These are phyloP conservation scores for Eriocheir sinensis DNA, from an alignment of 1,140 invertebrate species.

Conservation along the genomic window DNA sequence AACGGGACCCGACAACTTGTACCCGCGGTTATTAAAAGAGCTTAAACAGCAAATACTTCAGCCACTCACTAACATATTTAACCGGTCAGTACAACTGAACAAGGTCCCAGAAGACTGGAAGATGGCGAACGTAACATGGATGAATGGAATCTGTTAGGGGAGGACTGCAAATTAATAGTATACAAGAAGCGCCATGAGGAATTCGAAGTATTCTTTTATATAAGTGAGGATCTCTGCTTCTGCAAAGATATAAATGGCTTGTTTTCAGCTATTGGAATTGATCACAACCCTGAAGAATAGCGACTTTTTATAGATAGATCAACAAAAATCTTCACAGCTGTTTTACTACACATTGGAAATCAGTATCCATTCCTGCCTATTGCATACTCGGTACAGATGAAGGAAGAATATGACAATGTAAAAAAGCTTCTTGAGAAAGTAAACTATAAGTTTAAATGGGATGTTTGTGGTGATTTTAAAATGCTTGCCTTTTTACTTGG, in stretches of 20 bases:
- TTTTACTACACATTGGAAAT: slow-evolving; percentile 48
- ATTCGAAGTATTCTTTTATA: background rate
- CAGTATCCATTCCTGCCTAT: slow-evolving; percentile 27
- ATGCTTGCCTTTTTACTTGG: too few relatives aligned
- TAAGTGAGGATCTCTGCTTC: slow-evolving; percentile 45
- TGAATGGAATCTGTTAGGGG: slow-evolving; percentile 66
- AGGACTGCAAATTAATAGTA: slow-evolving; percentile 45
- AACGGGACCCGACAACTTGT: too few relatives aligned
- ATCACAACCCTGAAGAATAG: slow-evolving; percentile 44
- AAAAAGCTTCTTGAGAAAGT: slow-evolving; percentile 27
- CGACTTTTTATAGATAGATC: slow-evolving; percentile 32
- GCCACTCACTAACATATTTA: too few relatives aligned
- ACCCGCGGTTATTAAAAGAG: too few relatives aligned
- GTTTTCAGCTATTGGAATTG: slow-evolving; percentile 47
- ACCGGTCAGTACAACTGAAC: too few relatives aligned
- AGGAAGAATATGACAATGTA: slow-evolving; percentile 48
- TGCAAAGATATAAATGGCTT: slow-evolving; percentile 37
- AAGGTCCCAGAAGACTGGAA: too few relatives aligned
- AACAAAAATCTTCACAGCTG: slow-evolving; percentile 42
- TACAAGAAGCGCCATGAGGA: slow-evolving; percentile 54
- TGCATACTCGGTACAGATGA: slow-evolving; percentile 43
- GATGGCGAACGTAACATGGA: too few relatives aligned
- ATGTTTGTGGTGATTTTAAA: too few relatives aligned
- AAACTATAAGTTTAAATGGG: slow-evolving; percentile 42
- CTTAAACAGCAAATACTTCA: too few relatives aligned